Evolutionary conservation across 2,797 vertebrate genomes (phyloP), one percentile per base, ranked within the genome.

Genomic region (Pygocentrus nattereri): DNA sequence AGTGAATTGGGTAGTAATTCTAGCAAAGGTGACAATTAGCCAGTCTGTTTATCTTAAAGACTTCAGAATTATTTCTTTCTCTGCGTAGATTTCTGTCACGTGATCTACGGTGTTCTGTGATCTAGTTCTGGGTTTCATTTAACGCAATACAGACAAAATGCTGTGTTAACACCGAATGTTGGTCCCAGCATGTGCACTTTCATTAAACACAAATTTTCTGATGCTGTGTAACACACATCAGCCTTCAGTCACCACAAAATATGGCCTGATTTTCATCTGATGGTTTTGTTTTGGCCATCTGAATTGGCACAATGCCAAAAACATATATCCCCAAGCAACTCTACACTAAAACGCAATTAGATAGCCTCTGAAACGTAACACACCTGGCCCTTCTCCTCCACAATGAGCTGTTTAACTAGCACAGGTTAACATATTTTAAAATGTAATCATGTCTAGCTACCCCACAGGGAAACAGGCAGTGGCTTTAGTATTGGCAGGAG

Each of bases 401-500:
- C 44, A 54, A 10, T 23, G 16, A 19, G 58, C 58, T 71, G 30
- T 49, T 25, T 58, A 44, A 73, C 4, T 23, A 47, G 69, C 50
- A 58, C 12, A 74, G 68, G 65, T 73, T 76, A 41, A 72, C 73
- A 50, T 19, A 2, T 54, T 56, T 34, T 38, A 23, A 21, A 19
- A 54, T n/a, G 34, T 10, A 50, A 50, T 47, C 73, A 80, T 70
- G 74, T 58, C 72, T 80, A 58, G 67, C 70, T 65, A 79, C 62
- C 86, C 84, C 78, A 83, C 68, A 19, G 68, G 34, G 52, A 79
- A 82, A 61, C 30, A 73, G 62, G 70, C 65, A 86, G 82, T 83
- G 90, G 78, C 93, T 93, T 16, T 91, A 90, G 87, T 86, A 90
- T 88, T 89, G 88, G 85, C 86, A 86, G 87, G 80, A 85, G 84